phyloP scores from a whole-genome alignment of 2,113 vertebrate genomes.

The Syngnathus scovelli region DNA sequence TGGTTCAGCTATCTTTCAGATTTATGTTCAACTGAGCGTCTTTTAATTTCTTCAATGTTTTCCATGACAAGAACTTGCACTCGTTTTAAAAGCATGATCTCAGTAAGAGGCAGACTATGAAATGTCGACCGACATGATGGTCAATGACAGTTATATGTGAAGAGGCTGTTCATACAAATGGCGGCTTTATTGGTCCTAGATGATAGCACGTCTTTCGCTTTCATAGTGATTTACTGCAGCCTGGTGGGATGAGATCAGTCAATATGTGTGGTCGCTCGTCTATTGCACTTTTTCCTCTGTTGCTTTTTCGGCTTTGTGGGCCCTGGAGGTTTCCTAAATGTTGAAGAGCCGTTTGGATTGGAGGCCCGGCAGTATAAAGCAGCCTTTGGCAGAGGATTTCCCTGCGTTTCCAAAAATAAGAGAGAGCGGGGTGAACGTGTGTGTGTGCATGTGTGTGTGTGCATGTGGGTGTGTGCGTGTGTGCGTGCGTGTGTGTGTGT shows the following conservation, averaged over 20 bases:
- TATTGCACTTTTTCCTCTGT: constrained; percentile 68
- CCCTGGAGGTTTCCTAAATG: constrained; percentile 78
- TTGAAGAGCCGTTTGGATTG: constrained; percentile 78
- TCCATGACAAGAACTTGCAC: constrained; percentile 25
- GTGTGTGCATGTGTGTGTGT: constrained; percentile 46
- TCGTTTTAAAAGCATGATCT: constrained; percentile 27
- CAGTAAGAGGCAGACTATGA: constrained; percentile 30
- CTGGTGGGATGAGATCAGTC: constrained; percentile 78
- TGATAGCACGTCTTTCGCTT: constrained; percentile 77
- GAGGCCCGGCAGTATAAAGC: constrained; percentile 72
- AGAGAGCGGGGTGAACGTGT: constrained; percentile 58
- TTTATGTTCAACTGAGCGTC: neutral
- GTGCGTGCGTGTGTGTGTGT: constrained; percentile 54
- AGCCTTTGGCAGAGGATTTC: constrained; percentile 69
- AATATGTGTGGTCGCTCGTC: constrained; percentile 72
- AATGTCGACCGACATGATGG: constrained; percentile 47
- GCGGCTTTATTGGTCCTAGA: constrained; percentile 71
- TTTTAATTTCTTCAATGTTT: neutral
- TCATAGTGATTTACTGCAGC: constrained; percentile 85
- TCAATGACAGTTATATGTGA: constrained; percentile 61
- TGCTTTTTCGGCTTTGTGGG: constrained; percentile 73
- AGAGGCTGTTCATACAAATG: constrained; percentile 60
- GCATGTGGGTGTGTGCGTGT: constrained; percentile 43
- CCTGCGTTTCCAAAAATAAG: constrained; percentile 68
- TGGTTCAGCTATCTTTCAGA: neutral